These are phyloP conservation scores for Sarcophilus harrisii DNA, from an alignment of 2,797 vertebrate species.

Conservation along the genomic window DNA sequence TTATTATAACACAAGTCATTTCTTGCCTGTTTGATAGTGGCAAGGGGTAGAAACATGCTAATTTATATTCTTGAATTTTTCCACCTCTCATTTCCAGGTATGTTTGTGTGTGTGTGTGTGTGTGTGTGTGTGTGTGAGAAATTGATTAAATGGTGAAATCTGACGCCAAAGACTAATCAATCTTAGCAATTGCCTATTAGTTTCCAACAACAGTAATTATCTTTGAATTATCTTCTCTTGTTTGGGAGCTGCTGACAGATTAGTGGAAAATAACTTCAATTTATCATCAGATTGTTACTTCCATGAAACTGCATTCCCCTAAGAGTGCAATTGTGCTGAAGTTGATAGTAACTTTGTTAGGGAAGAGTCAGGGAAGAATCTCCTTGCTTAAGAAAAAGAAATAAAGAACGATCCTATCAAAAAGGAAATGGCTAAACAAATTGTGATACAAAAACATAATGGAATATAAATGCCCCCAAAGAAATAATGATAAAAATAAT, in stretches of 20 bases:
- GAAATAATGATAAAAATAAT: not conserved
- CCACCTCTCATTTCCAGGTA: not conserved
- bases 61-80: rapidly evolving
- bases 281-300: not conserved
- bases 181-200: slow-evolving; percentile 67
- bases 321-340: not conserved
- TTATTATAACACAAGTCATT: not conserved
- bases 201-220: slow-evolving; percentile 66
- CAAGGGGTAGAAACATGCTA: rapidly evolving
- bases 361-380: not conserved
- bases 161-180: not conserved
- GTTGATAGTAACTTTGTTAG: not conserved
- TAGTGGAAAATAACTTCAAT: slow-evolving; percentile 37
- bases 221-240: slow-evolving; percentile 70
- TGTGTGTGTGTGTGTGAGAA: not conserved
- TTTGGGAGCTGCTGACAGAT: slow-evolving; percentile 34
- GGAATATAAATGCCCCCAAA: not conserved
- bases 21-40: not conserved
- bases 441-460: not conserved
- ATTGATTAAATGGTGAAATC: slow-evolving; percentile 63
- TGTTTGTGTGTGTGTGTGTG: not conserved
- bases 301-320: slow-evolving; percentile 45
- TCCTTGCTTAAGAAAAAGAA: not conserved
- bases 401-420: not conserved
- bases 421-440: not conserved